Evolutionary conservation across 1,140 invertebrate species (phyloP), one percentile per base, ranked within the genome.

Genomic region (Elysia chlorotica): DNA sequence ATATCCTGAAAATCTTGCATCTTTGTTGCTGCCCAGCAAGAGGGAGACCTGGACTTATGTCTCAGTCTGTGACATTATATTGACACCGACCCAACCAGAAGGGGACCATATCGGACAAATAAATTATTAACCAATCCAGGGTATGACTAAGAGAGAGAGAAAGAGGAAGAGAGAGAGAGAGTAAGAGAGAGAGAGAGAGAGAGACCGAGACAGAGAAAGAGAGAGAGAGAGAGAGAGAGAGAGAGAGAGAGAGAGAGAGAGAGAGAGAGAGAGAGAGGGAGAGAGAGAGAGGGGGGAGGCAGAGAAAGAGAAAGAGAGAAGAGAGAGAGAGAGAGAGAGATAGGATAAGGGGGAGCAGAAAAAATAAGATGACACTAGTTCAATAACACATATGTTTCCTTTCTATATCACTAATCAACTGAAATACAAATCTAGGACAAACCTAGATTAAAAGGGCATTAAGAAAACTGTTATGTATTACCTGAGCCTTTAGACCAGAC

Each of bases 181-280:
- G 14, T 33, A n/a, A 57, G 23, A 10, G 28, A 70, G 2, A 70
- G 10, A 70, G 28, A 70, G 2, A 59, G 14, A 2, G 28, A 30
- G 53, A 59, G 5, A 35, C 19, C 1, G 68, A 10, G 48, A 21
- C 5, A 59, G 28, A 33, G 35, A 33, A 54, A 61, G n/a, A 37
- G 28, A 37, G 35, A 59, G 23, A 37, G n/a, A 63, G n/a, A 41
- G 17, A n/a, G 37, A 63, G 36, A 48, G 5, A 71, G 36, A 62
- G 19, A 48, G 19, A 62, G 0, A 71, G 36, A 71, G 35, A 59
- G 36, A 59, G 35, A 62, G 57, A 61, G 35, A 59, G 21, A 71
- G 56, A 71, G 31, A 62, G 57, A 71, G 30, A 71, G n/a, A 38
- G 30, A 71, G 69, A 36, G 54, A 61, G 57, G 62, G 69, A 71